Evolutionary conservation across 2,888 invertebrate species (phyloP).

Genomic region (Limnephilus rhombicus): DNA sequence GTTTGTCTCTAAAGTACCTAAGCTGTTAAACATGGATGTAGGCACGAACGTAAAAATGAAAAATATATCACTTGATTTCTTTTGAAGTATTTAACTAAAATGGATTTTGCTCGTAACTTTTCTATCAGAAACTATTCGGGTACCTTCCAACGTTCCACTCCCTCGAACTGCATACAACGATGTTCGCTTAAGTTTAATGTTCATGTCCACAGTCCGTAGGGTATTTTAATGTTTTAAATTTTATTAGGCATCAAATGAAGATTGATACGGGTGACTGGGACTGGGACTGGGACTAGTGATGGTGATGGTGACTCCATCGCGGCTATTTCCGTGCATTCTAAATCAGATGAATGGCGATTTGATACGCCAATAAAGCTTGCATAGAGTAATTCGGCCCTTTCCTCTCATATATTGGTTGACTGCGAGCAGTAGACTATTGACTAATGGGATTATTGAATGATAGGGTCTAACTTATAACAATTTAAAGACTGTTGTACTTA

Average conservation of each 20-base stretch:
- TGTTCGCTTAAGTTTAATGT: background rate
- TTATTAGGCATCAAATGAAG: conserved; percentile 63
- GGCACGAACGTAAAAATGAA: too few species aligned
- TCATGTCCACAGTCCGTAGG: background rate
- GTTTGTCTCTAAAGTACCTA: too few species aligned
- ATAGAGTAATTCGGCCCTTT: background rate
- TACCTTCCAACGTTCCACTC: background rate
- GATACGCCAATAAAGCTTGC: conserved; percentile 57
- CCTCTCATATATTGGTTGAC: background rate
- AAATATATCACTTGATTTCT: too few species aligned
- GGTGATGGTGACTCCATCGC: background rate
- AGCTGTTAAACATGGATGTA: too few species aligned
- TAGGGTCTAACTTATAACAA: too few species aligned
- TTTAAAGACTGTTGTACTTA: too few species aligned
- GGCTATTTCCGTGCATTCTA: conserved; percentile 52
- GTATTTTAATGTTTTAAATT: conserved; percentile 57
- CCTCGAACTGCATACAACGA: background rate
- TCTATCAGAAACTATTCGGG: too few species aligned
- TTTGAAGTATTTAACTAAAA: too few species aligned
- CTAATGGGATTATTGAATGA: too few species aligned
- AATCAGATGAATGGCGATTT: conserved; percentile 61
- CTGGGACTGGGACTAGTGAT: too few species aligned
- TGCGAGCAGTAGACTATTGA: too few species aligned
- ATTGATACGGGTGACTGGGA: conserved; percentile 53
- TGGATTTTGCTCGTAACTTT: too few species aligned